Evolutionary conservation across 1,140 invertebrate genomes (phyloP).

Genomic region (Zaprionus davidi): DNA sequence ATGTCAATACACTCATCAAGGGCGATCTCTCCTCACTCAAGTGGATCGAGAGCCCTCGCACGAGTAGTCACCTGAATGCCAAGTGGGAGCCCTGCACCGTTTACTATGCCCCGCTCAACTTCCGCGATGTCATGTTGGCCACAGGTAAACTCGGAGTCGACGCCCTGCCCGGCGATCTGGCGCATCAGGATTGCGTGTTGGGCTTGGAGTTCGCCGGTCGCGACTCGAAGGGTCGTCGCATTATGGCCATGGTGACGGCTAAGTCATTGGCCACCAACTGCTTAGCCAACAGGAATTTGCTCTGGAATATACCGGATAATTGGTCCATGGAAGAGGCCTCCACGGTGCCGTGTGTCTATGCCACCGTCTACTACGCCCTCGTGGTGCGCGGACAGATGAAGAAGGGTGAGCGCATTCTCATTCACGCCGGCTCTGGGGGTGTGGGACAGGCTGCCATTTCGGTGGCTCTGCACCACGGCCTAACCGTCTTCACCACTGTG

Average conservation of each 20-base stretch:
- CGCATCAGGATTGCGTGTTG: conserved; percentile 95
- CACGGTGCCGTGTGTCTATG: conserved; percentile 96
- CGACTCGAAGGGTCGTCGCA: conserved; percentile 89
- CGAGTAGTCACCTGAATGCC: conserved; percentile 44
- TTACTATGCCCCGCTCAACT: conserved; percentile 97
- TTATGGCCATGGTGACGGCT: conserved; percentile 97
- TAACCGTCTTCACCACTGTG: conserved; percentile 95
- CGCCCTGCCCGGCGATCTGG: conserved; percentile 94
- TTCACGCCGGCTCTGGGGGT: conserved; percentile 98
- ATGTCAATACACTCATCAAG: conserved; percentile 94
- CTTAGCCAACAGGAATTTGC: conserved; percentile 92
- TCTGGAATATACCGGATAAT: conserved; percentile 94
- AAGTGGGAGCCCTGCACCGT: conserved; percentile 91
- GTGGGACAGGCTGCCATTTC: conserved; percentile 98
- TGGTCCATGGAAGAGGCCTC: conserved; percentile 97
- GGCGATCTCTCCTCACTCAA: conserved; percentile 95
- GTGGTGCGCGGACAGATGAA: conserved; percentile 93
- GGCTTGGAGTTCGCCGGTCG: conserved; percentile 97
- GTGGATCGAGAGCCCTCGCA: conserved; percentile 95
- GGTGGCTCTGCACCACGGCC: conserved; percentile 94
- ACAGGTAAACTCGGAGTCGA: conserved; percentile 97
- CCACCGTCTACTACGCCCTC: conserved; percentile 96
- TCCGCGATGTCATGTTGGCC: conserved; percentile 98
- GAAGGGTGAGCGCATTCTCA: conserved; percentile 93
- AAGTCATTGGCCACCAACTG: conserved; percentile 95